Conservation (phyloP, 2,797 vertebrate genomes). For the Huso huso region DNA sequence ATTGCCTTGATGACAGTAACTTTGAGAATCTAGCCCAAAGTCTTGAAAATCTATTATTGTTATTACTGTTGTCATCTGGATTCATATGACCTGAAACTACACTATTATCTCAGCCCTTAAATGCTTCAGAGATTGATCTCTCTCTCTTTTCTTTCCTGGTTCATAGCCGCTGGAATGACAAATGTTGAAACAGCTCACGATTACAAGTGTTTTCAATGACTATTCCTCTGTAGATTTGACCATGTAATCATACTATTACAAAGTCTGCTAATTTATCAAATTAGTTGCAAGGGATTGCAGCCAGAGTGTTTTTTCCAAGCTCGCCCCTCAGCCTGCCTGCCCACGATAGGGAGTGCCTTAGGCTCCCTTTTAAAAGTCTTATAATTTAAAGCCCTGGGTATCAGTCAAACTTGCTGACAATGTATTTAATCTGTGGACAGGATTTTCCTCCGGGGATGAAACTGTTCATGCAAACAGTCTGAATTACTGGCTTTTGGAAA, state of each 20-base stretch:
- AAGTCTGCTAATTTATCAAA: background rate
- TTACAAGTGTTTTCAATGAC: background rate
- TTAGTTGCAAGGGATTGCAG: background rate
- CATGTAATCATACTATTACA: background rate
- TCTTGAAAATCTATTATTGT: no score
- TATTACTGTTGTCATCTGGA: no score
- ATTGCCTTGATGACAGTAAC: no score
- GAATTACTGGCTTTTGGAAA: slow-evolving; percentile 20
- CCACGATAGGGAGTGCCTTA: background rate
- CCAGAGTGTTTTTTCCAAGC: background rate
- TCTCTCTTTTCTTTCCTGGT: no score
- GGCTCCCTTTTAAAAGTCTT: background rate
- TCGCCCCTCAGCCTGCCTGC: background rate
- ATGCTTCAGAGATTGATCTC: no score
- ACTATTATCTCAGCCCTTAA: no score
- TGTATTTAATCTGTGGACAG: background rate
- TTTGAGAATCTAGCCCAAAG: no score
- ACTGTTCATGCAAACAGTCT: slow-evolving; percentile 7
- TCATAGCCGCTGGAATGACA: no score
- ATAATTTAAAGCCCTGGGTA: background rate
- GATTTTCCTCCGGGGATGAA: background rate
- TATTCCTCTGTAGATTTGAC: background rate
- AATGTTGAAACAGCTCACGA: no score
- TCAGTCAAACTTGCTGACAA: background rate
- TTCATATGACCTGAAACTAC: no score